Percentiles rank a stretch among this genome's conserved stretches.
phyloP scores from a whole-genome alignment of 2,113 vertebrate species.

The Casuarius casuarius region DNA sequence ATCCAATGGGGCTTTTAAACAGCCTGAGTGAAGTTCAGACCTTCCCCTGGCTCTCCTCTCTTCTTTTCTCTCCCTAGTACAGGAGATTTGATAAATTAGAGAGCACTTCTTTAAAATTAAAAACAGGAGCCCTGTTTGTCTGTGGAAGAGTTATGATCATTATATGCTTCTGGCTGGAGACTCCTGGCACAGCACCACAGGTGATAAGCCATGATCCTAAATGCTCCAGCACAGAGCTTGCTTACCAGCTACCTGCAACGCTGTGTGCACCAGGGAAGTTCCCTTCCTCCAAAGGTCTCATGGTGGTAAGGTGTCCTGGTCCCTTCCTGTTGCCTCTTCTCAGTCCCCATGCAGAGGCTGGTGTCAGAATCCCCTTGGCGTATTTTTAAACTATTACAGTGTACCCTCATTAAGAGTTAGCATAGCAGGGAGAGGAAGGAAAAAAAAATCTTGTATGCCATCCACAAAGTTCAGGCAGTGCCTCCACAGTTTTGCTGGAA shows the following conservation, averaged over 20 bases:
- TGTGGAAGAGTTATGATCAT: background rate
- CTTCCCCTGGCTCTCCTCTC: background rate
- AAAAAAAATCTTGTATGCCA: background rate
- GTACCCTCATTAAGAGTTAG: fast-evolving
- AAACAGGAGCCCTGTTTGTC: background rate
- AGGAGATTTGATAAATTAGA: background rate
- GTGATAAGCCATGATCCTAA: background rate
- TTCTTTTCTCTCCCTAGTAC: background rate
- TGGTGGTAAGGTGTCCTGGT: background rate
- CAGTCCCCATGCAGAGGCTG: background rate
- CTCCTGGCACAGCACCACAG: background rate
- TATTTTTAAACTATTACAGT: background rate
- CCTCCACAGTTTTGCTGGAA: background rate
- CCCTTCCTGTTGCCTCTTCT: background rate
- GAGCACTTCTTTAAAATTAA: background rate
- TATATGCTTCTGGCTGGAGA: background rate
- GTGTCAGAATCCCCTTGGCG: background rate
- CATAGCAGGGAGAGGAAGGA: background rate
- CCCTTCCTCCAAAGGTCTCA: background rate
- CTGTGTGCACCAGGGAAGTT: background rate
- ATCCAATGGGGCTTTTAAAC: background rate
- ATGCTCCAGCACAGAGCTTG: background rate
- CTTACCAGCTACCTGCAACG: fast-evolving
- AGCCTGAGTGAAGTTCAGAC: background rate
- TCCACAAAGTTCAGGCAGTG: background rate